These are phyloP conservation scores for Phorcus lineatus DNA, from an alignment of 2,888 invertebrate genomes.

Conservation along the genomic window DNA sequence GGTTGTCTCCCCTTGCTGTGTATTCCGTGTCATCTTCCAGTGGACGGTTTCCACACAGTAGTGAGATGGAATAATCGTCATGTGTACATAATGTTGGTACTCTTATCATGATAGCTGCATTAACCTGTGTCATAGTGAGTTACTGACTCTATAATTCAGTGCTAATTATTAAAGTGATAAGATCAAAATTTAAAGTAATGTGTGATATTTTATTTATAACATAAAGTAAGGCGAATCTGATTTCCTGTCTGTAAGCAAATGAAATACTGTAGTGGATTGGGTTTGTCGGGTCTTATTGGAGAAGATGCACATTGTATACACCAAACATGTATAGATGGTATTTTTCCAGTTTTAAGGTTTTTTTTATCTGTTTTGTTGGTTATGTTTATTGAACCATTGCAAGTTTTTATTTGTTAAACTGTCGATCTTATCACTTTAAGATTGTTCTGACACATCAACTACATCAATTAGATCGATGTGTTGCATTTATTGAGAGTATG, in stretches of 20 bases:
- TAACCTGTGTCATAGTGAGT: background rate
- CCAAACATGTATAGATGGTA: too few species aligned
- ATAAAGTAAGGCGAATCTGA: too few species aligned
- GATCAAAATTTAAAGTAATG: background rate
- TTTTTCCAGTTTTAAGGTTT: background rate
- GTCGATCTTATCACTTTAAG: slow-evolving; percentile 4
- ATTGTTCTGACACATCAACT: background rate
- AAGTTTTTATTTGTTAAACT: background rate
- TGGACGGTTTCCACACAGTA: background rate
- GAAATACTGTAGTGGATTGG: too few species aligned
- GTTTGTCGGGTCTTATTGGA: too few species aligned
- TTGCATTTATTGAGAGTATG: background rate
- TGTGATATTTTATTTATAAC: too few species aligned
- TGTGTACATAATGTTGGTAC: background rate
- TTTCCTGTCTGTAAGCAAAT: too few species aligned
- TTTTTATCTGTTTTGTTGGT: background rate
- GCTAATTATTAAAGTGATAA: slow-evolving; percentile 5
- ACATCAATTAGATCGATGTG: background rate
- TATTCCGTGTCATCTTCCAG: background rate
- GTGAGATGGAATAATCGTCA: background rate
- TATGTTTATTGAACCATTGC: background rate
- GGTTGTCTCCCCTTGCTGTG: background rate
- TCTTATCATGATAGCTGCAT: background rate
- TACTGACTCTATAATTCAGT: background rate
- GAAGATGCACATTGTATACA: too few species aligned